Conservation (phyloP, 2,888 invertebrate genomes). For the Megamerina dolium region DNA sequence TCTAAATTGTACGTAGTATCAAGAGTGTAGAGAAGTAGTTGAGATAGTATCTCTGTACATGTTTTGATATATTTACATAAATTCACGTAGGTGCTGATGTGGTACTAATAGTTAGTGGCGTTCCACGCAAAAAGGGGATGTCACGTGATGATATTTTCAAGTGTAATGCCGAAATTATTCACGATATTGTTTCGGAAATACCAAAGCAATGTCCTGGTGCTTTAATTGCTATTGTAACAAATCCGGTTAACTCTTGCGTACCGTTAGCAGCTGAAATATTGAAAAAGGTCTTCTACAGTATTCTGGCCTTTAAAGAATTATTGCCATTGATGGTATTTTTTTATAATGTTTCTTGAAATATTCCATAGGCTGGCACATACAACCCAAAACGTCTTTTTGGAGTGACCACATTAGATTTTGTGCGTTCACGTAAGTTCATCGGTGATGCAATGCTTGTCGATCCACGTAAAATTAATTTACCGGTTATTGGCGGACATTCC, state of each 20-base stretch:
- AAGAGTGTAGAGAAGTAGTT: too few species aligned
- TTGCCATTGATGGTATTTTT: too few species aligned
- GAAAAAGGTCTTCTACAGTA: constrained; percentile 59
- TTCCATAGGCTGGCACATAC: constrained; percentile 66
- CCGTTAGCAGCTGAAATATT: constrained; percentile 94
- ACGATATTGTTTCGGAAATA: constrained; percentile 73
- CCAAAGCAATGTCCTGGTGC: constrained; percentile 87
- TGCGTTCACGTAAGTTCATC: constrained; percentile 90
- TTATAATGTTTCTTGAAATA: too few species aligned
- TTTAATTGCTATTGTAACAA: constrained; percentile 91
- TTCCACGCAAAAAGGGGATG: constrained; percentile 99
- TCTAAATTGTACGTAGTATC: constrained; percentile 58
- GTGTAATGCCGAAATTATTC: constrained; percentile 95
- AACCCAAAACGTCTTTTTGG: constrained; percentile 91
- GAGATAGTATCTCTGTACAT: too few species aligned
- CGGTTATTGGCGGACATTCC: constrained; percentile 97
- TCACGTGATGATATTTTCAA: constrained; percentile 97
- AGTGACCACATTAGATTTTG: constrained; percentile 94
- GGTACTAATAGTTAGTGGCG: constrained; percentile 96
- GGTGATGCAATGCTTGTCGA: constrained; percentile 85
- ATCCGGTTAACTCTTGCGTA: constrained; percentile 98
- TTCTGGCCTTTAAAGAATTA: neutral
- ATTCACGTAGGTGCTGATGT: constrained; percentile 63
- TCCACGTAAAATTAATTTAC: constrained; percentile 76
- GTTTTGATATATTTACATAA: too few species aligned